Base-by-base conservation (phyloP, 2,113 vertebrate species). In the Cyprinodon variegatus region DNA sequence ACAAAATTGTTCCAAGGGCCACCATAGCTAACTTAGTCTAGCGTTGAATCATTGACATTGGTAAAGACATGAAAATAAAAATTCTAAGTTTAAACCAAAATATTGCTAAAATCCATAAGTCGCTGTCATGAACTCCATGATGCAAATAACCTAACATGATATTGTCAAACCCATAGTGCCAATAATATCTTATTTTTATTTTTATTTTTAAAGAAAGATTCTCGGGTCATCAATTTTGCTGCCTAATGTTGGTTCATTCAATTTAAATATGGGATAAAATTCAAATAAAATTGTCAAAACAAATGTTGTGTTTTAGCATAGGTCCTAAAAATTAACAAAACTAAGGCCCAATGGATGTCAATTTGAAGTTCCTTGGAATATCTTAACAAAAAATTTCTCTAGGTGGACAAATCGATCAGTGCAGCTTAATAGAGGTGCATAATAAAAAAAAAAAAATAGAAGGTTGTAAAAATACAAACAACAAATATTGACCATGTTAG, bases 401-500 rank as follows among this genome's bases (percentile, higher is more conserved):
- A 7, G 2, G 11, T 45, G 43, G 9, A 11, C 17, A 53, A 17
- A 53, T 8, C 20, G 50, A 53, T 53, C 4, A 53, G 50, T 29
- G 29, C 29, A 29, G 29, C 29, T 29, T 29, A 50, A 50, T 22
- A 40, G 7, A 4, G 11, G 22, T 4, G 36, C 15, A 1, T 13
- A 63, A 20, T 14, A 39, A 15, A 17, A 38, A 38, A 1, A 48
- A 37, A 22, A 36, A 64, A 62, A 62, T n/a, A 38, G 2, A 68
- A 20, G 17, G 8, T 68, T 40, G 70, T 36, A 38, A 66, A 29
- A 68, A n/a, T 74, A 48, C 38, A 39, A 68, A 63, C 64, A 76
- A 72, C 66, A 38, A 17, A 76, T 45, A 41, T 38, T 59, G 17
- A 71, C 20, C 15, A 29, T 37, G 20, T 15, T 22, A 81, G 82